Evolutionary conservation across 2,113 vertebrate species (phyloP).

Genomic region (Clinocottus analis): DNA sequence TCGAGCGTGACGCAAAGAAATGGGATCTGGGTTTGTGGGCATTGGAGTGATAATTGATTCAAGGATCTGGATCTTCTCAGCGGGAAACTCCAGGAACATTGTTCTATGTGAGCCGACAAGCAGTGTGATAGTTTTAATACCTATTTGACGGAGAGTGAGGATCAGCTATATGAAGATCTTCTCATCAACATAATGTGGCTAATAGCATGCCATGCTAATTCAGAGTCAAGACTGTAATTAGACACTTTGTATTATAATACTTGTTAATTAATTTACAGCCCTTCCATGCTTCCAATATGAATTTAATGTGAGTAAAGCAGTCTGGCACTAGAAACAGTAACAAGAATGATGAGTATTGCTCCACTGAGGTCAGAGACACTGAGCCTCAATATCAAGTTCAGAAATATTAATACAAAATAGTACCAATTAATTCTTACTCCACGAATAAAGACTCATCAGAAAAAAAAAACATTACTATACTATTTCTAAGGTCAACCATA

Average conservation of each 20-base stretch:
- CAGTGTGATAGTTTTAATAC: constrained; percentile 63
- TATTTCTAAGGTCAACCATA: not conserved
- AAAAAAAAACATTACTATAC: not conserved
- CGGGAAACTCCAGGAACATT: constrained; percentile 53
- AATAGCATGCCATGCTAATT: constrained; percentile 58
- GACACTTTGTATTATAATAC: constrained; percentile 55
- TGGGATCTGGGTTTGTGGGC: constrained; percentile 71
- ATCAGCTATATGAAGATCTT: constrained; percentile 41
- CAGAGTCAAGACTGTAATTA: constrained; percentile 67
- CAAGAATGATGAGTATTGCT: constrained; percentile 42
- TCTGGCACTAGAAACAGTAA: constrained; percentile 36
- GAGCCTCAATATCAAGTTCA: constrained; percentile 30
- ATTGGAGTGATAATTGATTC: constrained; percentile 75
- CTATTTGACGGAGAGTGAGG: constrained; percentile 26
- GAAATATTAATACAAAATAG: constrained; percentile 18
- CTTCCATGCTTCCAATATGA: constrained; percentile 34
- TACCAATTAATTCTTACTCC: not conserved
- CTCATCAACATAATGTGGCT: constrained; percentile 38
- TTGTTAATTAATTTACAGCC: constrained; percentile 58
- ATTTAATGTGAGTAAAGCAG: constrained; percentile 62
- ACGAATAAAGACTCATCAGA: too few relatives aligned
- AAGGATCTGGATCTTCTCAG: constrained; percentile 58
- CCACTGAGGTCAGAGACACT: constrained; percentile 22
- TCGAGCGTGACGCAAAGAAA: constrained; percentile 75
- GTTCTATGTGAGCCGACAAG: constrained; percentile 54